Evolutionary conservation across 1,140 invertebrate species (phyloP), one percentile per base, ranked within the genome.

Genomic region (Panagrolaimus sp.): DNA sequence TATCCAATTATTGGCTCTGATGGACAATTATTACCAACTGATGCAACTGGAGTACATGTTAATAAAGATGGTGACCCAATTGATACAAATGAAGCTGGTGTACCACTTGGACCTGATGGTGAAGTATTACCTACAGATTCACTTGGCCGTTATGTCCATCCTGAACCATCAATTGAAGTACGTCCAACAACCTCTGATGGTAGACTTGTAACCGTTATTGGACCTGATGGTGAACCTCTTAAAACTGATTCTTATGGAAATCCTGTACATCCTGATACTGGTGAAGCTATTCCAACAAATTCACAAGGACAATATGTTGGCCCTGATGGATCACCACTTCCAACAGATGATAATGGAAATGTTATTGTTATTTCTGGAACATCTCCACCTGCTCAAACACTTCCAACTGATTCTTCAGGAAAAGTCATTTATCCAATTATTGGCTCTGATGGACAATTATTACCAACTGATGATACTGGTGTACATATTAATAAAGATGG

Each of bases 401-500:
- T 73, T 10, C 71, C 71, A 21, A 74, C 73, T 47, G 73, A 74
- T 47, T 14, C 6, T 10, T 44, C 43, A 1, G 73, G 73, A 9
- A 28, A 45, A 15, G 6, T 64, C 8, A 66, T 76, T n/a, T 64
- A 71, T 28, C 63, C 69, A 14, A 66, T 73, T 21, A 77, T 77
- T 21, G 68, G 64, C 24, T 63, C 63, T 45, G 68, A 77, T 48
- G 77, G 73, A 12, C 45, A 79, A 62, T 32, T 73, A 12, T 38
- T 77, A n/a, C 77, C 73, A 15, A 77, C 76, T 43, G n/a, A 24
- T 12, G 28, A 12, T 32, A 64, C 68, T 10, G 75, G 75, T 1
- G 47, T 38, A 24, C 68, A 68, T 43, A 21, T 79, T 32, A 47
- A 79, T 26, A 28, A 52, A 21, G 63, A 80, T 12, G 43, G 45